Conservation (phyloP, 2,888 invertebrate genomes). For the Diabrotica balteata region DNA sequence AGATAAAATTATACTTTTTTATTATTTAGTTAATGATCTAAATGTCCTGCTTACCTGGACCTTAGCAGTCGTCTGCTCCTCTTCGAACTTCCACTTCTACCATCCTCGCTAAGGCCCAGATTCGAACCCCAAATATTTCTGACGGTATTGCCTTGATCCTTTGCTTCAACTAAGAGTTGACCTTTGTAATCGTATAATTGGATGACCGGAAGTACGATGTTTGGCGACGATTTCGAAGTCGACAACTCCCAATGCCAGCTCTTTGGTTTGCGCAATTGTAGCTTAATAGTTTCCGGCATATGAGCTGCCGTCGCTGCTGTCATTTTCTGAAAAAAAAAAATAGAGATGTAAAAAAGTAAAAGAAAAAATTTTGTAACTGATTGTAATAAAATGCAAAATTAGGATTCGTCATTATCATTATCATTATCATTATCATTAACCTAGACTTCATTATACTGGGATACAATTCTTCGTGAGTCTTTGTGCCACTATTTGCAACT, state of each 20-base stretch:
- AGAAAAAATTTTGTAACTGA: neutral
- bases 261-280: conserved; percentile 68
- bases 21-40: neutral
- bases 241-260: conserved; percentile 71
- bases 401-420: no score
- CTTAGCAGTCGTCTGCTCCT: conserved; percentile 7
- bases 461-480: no score
- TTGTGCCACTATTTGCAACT: no score
- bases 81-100: neutral
- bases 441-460: no score
- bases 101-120: neutral
- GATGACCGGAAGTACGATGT: conserved; percentile 67
- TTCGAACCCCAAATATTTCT: conserved; percentile 22
- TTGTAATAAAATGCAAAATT: no score
- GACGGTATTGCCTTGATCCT: conserved; percentile 63
- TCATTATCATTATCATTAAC: no score
- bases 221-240: conserved; percentile 69
- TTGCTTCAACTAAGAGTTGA: conserved; percentile 68
- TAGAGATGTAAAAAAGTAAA: neutral
- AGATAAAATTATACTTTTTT: no score
- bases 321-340: conserved; percentile 31
- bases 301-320: conserved; percentile 35
- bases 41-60: conserved; percentile 11
- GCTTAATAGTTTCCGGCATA: conserved; percentile 64
- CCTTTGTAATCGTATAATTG: conserved; percentile 71